Percentiles rank a stretch among this genome's conserved stretches.
Conservation (phyloP, 2,113 vertebrate species). For the Proteles cristata region DNA sequence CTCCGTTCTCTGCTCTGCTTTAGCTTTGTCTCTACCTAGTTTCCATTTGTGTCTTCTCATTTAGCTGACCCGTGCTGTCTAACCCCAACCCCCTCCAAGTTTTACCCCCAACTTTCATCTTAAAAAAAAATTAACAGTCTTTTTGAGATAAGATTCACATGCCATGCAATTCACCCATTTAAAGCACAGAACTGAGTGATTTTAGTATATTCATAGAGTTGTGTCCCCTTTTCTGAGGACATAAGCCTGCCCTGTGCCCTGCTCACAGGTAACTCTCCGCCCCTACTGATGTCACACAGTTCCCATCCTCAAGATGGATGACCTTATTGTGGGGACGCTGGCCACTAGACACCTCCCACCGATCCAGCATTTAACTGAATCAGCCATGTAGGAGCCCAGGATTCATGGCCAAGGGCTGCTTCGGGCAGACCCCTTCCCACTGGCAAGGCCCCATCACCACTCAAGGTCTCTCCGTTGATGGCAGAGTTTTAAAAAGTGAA, state of each 20-base stretch:
- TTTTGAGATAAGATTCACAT: not conserved
- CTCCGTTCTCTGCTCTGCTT: not conserved
- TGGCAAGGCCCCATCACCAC: not conserved
- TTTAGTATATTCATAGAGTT: not conserved
- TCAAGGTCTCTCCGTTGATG: not conserved
- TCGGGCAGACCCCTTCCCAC: not conserved
- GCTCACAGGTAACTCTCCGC: not conserved
- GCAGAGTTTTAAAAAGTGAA: not conserved
- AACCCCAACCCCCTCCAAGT: not conserved
- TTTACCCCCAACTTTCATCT: not conserved
- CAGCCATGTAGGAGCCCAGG: not conserved
- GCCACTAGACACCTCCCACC: not conserved
- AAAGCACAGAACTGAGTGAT: not conserved
- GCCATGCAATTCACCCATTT: not conserved
- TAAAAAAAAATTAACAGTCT: not conserved
- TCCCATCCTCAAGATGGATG: not conserved
- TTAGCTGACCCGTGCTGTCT: not conserved
- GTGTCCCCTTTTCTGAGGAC: not conserved
- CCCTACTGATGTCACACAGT: not conserved
- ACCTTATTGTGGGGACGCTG: not conserved
- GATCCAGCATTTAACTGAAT: not conserved
- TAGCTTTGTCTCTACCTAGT: not conserved
- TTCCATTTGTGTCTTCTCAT: not conserved
- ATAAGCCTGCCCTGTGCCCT: not conserved
- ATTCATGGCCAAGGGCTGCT: not conserved